phyloP scores from a whole-genome alignment of 2,797 vertebrate genomes.

The Acrossocheilus wenchowensis region DNA sequence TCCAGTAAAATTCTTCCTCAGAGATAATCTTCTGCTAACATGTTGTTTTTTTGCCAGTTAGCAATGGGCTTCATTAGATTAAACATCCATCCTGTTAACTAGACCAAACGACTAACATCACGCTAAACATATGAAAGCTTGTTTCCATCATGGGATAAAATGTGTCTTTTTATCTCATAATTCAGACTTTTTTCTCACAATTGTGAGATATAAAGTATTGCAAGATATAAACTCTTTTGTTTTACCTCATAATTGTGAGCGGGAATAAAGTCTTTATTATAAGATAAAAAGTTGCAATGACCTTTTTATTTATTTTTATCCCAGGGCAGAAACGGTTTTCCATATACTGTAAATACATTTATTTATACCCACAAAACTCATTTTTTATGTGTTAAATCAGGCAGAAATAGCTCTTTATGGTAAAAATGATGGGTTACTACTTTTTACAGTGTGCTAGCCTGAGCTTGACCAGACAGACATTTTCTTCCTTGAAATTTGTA shows the following conservation, averaged over 20 bases:
- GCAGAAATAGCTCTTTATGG: background rate
- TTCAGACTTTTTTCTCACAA: background rate
- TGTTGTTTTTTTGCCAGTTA: background rate
- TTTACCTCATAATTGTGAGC: too few species aligned
- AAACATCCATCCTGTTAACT: too few species aligned
- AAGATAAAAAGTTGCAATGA: background rate
- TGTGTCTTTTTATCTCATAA: background rate
- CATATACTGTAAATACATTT: background rate
- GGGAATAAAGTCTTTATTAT: too few species aligned
- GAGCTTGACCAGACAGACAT: background rate
- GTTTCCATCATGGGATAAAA: background rate
- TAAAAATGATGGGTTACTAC: background rate
- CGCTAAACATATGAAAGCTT: background rate
- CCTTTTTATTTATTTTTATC: background rate
- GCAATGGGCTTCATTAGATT: background rate
- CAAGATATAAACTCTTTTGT: background rate
- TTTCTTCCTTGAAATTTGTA: background rate
- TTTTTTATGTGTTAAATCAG: background rate
- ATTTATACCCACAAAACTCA: background rate
- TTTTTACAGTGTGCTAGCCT: background rate
- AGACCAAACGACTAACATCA: background rate
- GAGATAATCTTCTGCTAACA: background rate
- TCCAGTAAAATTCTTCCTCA: background rate
- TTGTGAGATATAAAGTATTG: background rate
- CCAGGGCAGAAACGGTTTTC: background rate